These are phyloP conservation scores for Trissoscelio sp. DNA, from an alignment of 2,888 invertebrate species.

Conservation along the genomic window DNA sequence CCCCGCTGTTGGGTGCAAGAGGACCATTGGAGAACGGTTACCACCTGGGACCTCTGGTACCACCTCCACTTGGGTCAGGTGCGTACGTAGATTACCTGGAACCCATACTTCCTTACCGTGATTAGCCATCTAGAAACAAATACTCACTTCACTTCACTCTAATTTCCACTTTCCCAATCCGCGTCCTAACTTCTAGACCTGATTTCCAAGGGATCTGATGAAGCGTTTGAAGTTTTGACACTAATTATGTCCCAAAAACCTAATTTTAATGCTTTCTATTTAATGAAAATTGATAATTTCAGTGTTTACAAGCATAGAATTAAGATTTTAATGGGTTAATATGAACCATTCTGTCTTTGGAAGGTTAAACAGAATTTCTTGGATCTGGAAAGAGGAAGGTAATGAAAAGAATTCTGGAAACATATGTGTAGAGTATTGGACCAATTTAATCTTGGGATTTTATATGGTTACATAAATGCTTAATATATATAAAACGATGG, in stretches of 20 bases:
- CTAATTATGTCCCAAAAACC: too few species aligned
- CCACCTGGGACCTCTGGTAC: constrained; percentile 68
- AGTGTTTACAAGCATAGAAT: too few species aligned
- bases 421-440: too few species aligned
- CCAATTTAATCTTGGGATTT: not conserved
- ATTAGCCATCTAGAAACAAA: constrained; percentile 34
- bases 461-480: not conserved
- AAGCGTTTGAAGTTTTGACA: too few species aligned
- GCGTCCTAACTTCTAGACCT: not conserved
- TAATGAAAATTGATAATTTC: too few species aligned
- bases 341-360: too few species aligned
- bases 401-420: too few species aligned
- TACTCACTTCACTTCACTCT: not conserved
- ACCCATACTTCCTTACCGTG: constrained; percentile 31
- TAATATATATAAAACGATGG: too few species aligned
- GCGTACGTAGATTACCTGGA: constrained; percentile 51
- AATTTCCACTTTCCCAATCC: not conserved
- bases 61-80: constrained; percentile 75
- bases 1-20: constrained; percentile 63
- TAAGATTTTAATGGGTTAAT: too few species aligned
- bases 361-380: too few species aligned
- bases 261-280: too few species aligned
- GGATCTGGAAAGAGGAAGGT: too few species aligned
- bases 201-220: not conserved
- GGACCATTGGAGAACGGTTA: constrained; percentile 78